These are phyloP conservation scores for Prorops nasuta DNA, from an alignment of 1,140 invertebrate species.

Conservation along the genomic window DNA sequence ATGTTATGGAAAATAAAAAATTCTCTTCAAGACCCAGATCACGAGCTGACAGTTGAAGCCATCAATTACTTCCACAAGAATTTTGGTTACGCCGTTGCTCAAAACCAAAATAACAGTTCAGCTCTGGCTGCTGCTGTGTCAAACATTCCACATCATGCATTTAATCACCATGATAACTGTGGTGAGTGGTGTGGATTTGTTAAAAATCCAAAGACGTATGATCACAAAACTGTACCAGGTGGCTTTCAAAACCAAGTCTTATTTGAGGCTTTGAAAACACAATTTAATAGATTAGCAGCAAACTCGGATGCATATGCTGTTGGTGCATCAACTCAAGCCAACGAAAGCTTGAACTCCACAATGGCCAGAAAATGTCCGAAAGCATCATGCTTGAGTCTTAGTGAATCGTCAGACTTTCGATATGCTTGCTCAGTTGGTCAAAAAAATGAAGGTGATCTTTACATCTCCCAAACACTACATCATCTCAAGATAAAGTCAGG, in stretches of 20 bases:
- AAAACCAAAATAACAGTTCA: constrained; percentile 18
- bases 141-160: constrained; percentile 17
- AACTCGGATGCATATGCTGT: constrained; percentile 16
- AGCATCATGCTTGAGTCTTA: constrained; percentile 16
- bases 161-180: constrained; percentile 22
- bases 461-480: constrained; percentile 11
- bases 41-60: constrained; percentile 13
- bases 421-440: constrained; percentile 12
- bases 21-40: neutral
- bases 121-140: constrained; percentile 8
- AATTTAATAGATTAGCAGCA: constrained; percentile 16
- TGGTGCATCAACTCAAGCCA: constrained; percentile 16
- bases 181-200: constrained; percentile 21
- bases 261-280: constrained; percentile 11
- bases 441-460: constrained; percentile 6
- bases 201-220: constrained; percentile 16
- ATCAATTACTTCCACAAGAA: constrained; percentile 15
- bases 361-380: constrained; percentile 22
- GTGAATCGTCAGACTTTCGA: constrained; percentile 15
- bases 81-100: constrained; percentile 18
- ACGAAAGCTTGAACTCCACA: constrained; percentile 23
- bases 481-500: neutral
- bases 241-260: constrained; percentile 14
- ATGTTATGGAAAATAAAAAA: constrained; percentile 9
- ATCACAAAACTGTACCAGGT: constrained; percentile 14